Conservation (phyloP, 2,113 vertebrate genomes). For the Leiothrix lutea region DNA sequence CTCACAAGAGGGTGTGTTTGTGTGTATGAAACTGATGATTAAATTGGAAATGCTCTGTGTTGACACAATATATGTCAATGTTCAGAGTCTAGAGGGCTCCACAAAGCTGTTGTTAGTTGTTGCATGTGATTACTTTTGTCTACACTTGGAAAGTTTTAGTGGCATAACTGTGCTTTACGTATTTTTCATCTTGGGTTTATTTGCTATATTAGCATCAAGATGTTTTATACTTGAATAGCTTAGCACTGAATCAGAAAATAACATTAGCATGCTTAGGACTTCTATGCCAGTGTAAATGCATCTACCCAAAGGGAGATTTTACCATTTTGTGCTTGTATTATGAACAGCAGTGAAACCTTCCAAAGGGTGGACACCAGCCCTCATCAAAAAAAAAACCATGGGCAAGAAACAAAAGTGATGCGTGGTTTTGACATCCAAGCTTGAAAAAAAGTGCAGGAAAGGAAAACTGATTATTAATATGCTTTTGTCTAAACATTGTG, state of each 20-base stretch:
- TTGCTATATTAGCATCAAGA: background rate
- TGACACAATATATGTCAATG: background rate
- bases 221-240: background rate
- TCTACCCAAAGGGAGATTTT: background rate
- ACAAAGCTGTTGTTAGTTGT: background rate
- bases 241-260: background rate
- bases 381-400: background rate
- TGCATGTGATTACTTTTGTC: background rate
- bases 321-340: background rate
- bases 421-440: background rate
- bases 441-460: background rate
- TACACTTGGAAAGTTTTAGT: background rate
- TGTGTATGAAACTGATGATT: conserved; percentile 9
- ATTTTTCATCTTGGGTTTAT: background rate
- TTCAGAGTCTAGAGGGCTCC: background rate
- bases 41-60: background rate
- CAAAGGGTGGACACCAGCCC: background rate
- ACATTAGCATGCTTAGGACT: background rate
- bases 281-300: background rate
- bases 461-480: background rate
- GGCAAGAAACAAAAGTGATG: background rate
- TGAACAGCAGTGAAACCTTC: background rate
- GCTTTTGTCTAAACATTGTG: background rate
- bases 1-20: background rate
- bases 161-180: background rate